A percentile compares a stretch with the other conserved stretches of the same genome.
These are phyloP conservation scores for Sakesphorus luctuosus DNA, from an alignment of 2,113 vertebrate genomes.

Conservation along the genomic window DNA sequence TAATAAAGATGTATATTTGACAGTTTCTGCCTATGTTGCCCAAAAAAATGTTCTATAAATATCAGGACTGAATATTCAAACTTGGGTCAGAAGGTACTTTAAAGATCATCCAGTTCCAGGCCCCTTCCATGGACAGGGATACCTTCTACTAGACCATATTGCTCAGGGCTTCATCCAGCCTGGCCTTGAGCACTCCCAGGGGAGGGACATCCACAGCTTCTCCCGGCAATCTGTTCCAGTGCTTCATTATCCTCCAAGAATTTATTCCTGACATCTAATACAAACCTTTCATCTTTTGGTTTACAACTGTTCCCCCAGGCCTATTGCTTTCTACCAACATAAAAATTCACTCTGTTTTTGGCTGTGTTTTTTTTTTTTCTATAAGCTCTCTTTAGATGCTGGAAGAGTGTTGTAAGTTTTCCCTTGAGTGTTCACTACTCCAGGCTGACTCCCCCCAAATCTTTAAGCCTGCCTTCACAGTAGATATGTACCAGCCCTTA, in stretches of 20 bases:
- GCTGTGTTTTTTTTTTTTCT: neutral
- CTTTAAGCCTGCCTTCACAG: neutral
- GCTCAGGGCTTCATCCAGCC: neutral
- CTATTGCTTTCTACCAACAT: neutral
- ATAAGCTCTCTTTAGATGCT: accelerated
- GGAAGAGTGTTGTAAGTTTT: neutral
- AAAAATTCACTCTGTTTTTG: neutral
- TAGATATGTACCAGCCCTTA: neutral
- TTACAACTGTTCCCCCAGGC: neutral
- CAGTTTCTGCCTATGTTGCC: neutral
- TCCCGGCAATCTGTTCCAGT: neutral
- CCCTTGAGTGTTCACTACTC: neutral
- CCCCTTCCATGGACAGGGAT: too few relatives aligned
- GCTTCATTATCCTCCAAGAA: neutral
- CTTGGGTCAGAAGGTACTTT: neutral
- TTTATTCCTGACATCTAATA: neutral
- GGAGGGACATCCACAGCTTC: neutral
- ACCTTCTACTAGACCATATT: neutral
- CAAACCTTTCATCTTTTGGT: neutral
- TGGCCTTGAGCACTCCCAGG: neutral
- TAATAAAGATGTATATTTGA: neutral
- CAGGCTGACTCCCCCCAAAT: neutral
- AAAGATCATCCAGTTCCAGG: neutral
- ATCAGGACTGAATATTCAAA: neutral
- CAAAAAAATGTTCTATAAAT: neutral